Evolutionary conservation across 2,113 vertebrate species (phyloP).

Genomic region (Suncus etruscus): DNA sequence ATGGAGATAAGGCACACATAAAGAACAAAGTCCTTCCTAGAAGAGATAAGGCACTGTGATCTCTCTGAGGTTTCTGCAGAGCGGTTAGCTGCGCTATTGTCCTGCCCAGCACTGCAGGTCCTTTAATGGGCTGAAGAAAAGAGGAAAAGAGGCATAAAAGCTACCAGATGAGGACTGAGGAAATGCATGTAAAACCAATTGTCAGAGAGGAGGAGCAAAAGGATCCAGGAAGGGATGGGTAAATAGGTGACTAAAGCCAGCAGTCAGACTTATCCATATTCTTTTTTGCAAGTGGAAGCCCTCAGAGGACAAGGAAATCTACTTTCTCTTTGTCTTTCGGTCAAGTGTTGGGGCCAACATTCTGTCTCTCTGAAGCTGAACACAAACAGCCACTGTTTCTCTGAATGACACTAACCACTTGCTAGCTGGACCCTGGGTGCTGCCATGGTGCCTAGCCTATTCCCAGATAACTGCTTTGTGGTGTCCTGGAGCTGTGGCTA

Average conservation of each 20-base stretch:
- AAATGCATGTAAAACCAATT: neutral
- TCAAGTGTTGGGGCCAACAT: too few species aligned
- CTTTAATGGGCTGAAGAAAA: neutral
- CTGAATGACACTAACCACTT: rapidly evolving
- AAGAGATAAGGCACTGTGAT: neutral
- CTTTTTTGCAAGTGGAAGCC: neutral
- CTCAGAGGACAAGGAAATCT: neutral
- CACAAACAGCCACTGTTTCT: neutral
- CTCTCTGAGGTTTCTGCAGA: neutral
- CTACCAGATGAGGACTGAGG: neutral
- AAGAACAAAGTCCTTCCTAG: neutral
- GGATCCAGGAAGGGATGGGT: neutral
- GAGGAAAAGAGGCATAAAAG: neutral
- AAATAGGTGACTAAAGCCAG: neutral
- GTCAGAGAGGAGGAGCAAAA: neutral
- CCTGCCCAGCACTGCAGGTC: neutral
- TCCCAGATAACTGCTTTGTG: neutral
- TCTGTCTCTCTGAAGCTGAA: neutral
- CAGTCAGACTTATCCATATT: neutral
- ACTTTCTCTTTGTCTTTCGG: neutral
- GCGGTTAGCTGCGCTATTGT: neutral
- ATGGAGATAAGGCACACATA: neutral
- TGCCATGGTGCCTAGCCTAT: neutral
- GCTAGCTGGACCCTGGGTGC: neutral
- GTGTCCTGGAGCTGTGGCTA: constrained; percentile 24